Base-by-base conservation (phyloP, 1,140 invertebrate species). In the Bombus pyrosoma region DNA sequence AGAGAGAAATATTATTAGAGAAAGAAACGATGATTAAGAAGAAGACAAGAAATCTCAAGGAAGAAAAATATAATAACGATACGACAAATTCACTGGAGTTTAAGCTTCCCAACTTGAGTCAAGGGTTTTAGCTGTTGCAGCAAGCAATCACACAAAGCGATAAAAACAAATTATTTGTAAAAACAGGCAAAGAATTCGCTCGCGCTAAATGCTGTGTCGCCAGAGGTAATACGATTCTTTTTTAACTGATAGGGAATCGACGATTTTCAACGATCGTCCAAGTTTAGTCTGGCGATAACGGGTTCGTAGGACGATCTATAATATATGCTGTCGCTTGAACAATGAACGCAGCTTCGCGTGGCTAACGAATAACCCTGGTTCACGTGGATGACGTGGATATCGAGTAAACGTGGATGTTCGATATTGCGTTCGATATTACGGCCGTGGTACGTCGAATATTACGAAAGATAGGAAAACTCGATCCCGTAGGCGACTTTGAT, bases 101-200 rank as follows among this genome's bases (percentile, higher is more conserved):
- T 91, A 87, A 93, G 93, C 92, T 94, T 94, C 92, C 92, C 92
- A 94, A 95, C 94, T 95, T 95, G 94, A 95, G 94, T 95, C 93
- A 95, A 95, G 94, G 94, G 94, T 94, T 93, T 94, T 94, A 94
- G 90, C 92, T 92, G 89, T 91, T 93, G 88, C 90, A 91, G 83
- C 88, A 93, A 93, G 86, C 86, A 84, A 92, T 88, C 86, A 73
- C 83, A 90, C 83, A 90, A 87, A 84, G 89, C 88, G 88, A 76
- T 89, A 69, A 77, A 81, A 81, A 81, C 39, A 37, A 74, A 86
- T 87, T 86, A 85, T 90, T 89, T 85, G 83, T 88, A 76, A 86
- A 5, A 78, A 8, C 81, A 71, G 86, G 76, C 85, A 86, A 87
- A 78, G 86, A 79, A 68, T 78, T 79, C 47, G 64, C 64, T 69